Evolutionary conservation across 2,113 vertebrate species (phyloP).

Genomic region (Etheostoma spectabile): DNA sequence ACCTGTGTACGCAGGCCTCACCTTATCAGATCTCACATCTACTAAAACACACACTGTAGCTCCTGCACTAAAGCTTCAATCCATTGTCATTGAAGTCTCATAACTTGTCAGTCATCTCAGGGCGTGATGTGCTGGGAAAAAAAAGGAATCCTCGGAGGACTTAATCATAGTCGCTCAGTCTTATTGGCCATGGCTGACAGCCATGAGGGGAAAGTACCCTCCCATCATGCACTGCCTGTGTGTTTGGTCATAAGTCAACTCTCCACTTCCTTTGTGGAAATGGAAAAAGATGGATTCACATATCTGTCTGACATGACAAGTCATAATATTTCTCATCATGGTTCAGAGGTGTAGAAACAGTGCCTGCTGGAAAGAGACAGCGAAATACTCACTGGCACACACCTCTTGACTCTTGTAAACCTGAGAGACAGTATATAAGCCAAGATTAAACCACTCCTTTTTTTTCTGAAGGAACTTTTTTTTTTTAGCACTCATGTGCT

Average conservation of each 20-base stretch:
- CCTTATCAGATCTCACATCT: slow-evolving; percentile 4
- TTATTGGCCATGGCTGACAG: slow-evolving; percentile 24
- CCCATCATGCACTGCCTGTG: slow-evolving; percentile 27
- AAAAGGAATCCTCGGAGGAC: slow-evolving; percentile 28
- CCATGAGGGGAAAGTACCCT: slow-evolving; percentile 31
- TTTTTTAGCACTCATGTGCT: background rate
- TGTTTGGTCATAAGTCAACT: slow-evolving; percentile 68
- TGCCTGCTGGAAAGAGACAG: slow-evolving; percentile 15
- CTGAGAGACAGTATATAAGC: background rate
- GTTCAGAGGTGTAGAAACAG: slow-evolving; percentile 31
- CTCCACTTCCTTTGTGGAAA: slow-evolving; percentile 73
- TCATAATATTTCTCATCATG: slow-evolving; percentile 30
- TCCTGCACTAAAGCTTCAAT: background rate
- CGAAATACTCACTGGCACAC: background rate
- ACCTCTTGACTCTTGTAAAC: background rate
- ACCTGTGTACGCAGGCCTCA: background rate
- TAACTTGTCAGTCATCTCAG: slow-evolving; percentile 24
- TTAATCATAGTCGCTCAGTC: slow-evolving; percentile 4
- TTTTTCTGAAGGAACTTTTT: background rate
- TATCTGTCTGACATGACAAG: slow-evolving; percentile 48
- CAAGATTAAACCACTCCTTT: background rate
- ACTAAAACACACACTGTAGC: background rate
- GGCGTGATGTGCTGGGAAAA: slow-evolving; percentile 53
- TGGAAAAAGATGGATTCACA: slow-evolving; percentile 73
- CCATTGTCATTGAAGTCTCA: slow-evolving; percentile 24